Base-by-base conservation (phyloP, 2,797 vertebrate genomes). In the Poliocrania exsul region DNA sequence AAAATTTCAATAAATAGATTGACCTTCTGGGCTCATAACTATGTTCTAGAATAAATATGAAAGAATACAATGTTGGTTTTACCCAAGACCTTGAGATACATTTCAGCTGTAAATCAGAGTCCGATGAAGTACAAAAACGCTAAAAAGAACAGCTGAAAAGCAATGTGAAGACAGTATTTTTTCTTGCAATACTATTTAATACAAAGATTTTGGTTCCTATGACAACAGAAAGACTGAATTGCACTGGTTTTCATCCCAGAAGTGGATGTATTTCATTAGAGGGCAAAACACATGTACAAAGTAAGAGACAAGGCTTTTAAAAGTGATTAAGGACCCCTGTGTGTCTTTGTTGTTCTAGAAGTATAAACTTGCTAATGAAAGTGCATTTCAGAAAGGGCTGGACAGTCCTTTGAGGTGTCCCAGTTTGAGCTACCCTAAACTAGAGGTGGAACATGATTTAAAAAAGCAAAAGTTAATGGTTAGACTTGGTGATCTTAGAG, bases 161-260 rank as follows among this genome's bases (percentile, higher is more conserved):
- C 47, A 95, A 62, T 16, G 37, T 44, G 58, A 85, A 60, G 61
- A 58, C 72, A 78, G 37, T 17, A 51, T 40, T 82, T 89, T 74
- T 90, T 84, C 65, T 88, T 61, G 42, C 62, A 79, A 62, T 35
- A 75, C 14, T 81, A 70, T 73, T 64, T 89, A 94, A 89, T 72
- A 91, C 62, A 28, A 84, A 54, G 79, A 79, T 79, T 91, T 83
- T 91, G 35, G 93, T 94, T 96, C 73, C 93, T 90, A 95, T 95
- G 91, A 75, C 93, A 94, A 97, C 92, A 64, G 75, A 79, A 94
- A 83, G 33, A 92, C 35, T 72, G 81, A 89, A 92, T 94, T 23
- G 23, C 25, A 85, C 20, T 77, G 54, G n/a, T 95, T 93, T 86
- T 44, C 40, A 86, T 58, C 57, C 38, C 85, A 90, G 77, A 70